Base-by-base conservation (phyloP, 2,888 invertebrate species). In the Priocnemis perturbator region DNA sequence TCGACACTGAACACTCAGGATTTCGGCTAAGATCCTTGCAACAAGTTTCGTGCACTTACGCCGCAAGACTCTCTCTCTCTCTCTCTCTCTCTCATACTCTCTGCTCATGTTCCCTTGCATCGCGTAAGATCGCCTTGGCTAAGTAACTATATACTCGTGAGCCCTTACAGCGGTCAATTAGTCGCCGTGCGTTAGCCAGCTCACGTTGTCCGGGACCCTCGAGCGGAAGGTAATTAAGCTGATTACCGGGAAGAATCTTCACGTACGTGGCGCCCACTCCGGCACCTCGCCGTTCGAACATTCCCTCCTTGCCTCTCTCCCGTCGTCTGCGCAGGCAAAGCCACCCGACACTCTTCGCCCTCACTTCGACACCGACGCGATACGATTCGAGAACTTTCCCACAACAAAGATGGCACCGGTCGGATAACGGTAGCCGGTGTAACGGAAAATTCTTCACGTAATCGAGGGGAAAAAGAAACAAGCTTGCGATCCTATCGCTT, bases 141-240 rank as follows among this genome's bases (percentile, higher is more conserved):
- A 64, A 76, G 71, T 59, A 69, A 62, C 63, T 61, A 45, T 64
- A 69, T 53, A 69, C 68, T 76, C 74, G 74, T 73, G 74, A 74
- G 67, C 74, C 69, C 59, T 76, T 64, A 64, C 56, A 71, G 69
- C 69, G 67, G 77, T 77, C 71, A 77, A 76, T 74, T 77, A 74
- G 71, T 71, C 63, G 63, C 65, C 60, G 63, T 76, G 64, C 65
- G 67, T 74, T 74, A 71, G 69, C 73, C 76, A 64, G 61, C 67
- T 64, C 72, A 69, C 69, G 72, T 69, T 73, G 72, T 64, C 63
- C 68, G 66, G 59, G 62, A 69, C 69, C 73, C 61, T 76, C 67
- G 64, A 76, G 65, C 74, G 71, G 71, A 74, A 77, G 77, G 67
- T 76, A 77, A 77, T 74, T 71, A 77, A 76, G 65, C 69, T 66